phyloP scores from a whole-genome alignment of 2,113 vertebrate species.

The Nasalis larvatus region DNA sequence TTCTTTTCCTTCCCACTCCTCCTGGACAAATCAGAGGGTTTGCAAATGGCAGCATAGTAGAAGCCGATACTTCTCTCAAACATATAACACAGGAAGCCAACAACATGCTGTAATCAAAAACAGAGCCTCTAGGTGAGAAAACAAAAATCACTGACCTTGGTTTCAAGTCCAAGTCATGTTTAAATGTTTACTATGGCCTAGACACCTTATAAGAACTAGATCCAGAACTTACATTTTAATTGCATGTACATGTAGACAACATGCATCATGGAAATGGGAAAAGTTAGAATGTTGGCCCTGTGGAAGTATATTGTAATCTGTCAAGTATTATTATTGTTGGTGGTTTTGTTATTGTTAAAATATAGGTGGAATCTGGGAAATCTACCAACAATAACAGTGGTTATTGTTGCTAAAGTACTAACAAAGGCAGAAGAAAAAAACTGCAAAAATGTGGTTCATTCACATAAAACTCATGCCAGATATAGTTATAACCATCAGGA shows the following conservation, averaged over 20 bases:
- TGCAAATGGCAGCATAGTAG: not conserved
- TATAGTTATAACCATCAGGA: constrained; percentile 36
- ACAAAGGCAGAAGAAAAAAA: constrained; percentile 40
- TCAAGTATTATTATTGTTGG: constrained; percentile 6
- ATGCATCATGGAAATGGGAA: not conserved
- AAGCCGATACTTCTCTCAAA: constrained; percentile 37
- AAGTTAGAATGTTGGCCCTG: not conserved
- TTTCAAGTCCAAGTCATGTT: constrained; percentile 22
- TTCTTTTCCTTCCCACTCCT: not conserved
- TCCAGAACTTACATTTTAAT: not conserved
- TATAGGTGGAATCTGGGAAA: constrained; percentile 49
- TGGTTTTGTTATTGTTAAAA: constrained; percentile 36
- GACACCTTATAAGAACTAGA: constrained; percentile 14
- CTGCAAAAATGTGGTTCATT: constrained; percentile 17
- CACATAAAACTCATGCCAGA: constrained; percentile 32
- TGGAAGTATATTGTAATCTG: not conserved
- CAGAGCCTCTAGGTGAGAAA: constrained; percentile 34
- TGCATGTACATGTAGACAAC: not conserved
- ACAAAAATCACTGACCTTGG: constrained; percentile 28
- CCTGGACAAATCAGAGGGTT: not conserved
- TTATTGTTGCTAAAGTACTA: constrained; percentile 53
- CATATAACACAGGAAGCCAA: not conserved
- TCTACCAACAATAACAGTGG: constrained; percentile 37
- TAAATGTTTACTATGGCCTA: not conserved
- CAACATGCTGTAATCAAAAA: not conserved